Conservation (phyloP, 2,113 vertebrate species). For the Odocoileus virginianus region DNA sequence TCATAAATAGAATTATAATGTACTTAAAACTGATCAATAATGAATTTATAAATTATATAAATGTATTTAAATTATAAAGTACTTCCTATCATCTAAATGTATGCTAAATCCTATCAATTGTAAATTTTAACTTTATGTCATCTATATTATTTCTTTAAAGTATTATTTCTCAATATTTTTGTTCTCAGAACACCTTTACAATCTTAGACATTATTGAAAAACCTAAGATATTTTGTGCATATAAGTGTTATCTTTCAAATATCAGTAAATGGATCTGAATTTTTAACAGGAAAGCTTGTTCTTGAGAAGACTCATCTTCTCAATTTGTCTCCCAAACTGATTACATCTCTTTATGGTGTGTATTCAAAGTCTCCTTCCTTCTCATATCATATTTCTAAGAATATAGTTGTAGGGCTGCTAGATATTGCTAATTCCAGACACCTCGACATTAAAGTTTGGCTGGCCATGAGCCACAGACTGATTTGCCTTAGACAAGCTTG, state of each 20-base stretch:
- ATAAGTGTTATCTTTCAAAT: background rate
- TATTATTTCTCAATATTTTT: background rate
- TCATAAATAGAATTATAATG: background rate
- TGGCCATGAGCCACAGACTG: background rate
- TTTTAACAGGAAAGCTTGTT: background rate
- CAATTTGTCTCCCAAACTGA: background rate
- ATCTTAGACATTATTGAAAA: background rate
- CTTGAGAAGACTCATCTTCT: background rate
- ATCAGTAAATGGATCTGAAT: background rate
- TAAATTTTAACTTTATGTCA: background rate
- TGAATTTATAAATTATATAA: background rate
- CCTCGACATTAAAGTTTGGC: background rate
- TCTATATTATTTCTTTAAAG: background rate
- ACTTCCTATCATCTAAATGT: background rate
- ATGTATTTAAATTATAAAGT: background rate
- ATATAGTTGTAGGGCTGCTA: background rate
- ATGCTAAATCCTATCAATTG: background rate
- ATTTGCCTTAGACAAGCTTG: background rate
- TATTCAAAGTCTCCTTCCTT: background rate
- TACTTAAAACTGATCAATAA: background rate
- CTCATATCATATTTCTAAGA: background rate
- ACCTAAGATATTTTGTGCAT: background rate
- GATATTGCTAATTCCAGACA: too few relatives aligned
- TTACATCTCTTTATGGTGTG: background rate
- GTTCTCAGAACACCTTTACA: background rate